phyloP scores from a whole-genome alignment of 2,113 vertebrate genomes.

The Laticauda colubrina region DNA sequence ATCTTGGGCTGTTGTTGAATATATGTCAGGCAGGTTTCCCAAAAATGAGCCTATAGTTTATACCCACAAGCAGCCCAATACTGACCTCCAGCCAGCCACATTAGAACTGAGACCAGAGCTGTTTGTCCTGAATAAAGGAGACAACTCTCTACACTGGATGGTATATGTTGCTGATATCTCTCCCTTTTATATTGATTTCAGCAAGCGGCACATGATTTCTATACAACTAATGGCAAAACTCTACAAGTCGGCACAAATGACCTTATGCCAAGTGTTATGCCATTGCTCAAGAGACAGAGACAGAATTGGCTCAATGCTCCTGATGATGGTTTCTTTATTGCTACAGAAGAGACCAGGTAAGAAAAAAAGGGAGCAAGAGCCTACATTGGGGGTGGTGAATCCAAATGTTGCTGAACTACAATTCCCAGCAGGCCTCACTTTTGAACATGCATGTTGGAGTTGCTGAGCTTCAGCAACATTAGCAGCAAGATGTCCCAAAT shows the following conservation, averaged over 20 bases:
- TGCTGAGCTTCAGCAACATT: background rate
- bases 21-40: background rate
- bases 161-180: slow-evolving; percentile 10
- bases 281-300: slow-evolving; percentile 84
- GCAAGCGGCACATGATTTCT: slow-evolving; percentile 58
- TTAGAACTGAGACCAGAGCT: background rate
- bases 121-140: background rate
- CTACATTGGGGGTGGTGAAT: background rate
- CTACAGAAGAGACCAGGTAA: slow-evolving; percentile 90
- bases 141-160: background rate
- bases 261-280: slow-evolving; percentile 70
- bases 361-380: slow-evolving; percentile 30
- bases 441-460: background rate
- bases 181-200: slow-evolving; percentile 55
- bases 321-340: slow-evolving; percentile 89
- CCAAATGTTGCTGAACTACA: background rate
- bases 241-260: slow-evolving; percentile 65
- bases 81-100: background rate
- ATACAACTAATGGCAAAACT: slow-evolving; percentile 80
- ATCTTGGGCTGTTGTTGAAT: background rate
- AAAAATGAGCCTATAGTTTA: background rate
- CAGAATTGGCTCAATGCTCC: slow-evolving; percentile 89
- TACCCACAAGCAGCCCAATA: background rate
- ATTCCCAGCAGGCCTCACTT: background rate
- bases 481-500: background rate